Base-by-base conservation (phyloP, 2,113 vertebrate genomes). In the Datnioides undecimradiatus region DNA sequence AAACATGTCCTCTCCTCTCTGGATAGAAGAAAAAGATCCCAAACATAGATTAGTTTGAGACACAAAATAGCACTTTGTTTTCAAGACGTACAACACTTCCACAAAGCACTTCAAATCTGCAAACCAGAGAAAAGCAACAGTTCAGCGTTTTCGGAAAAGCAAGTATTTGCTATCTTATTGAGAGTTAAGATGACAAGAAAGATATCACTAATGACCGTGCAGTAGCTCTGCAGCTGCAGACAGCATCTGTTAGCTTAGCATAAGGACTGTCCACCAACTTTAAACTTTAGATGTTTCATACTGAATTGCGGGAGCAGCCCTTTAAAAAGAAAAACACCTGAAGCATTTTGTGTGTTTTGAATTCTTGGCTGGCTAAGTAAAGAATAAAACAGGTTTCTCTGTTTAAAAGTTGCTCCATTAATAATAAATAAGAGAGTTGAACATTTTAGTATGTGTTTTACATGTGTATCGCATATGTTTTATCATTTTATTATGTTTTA, bases 1-100 rank as follows among this genome's bases (percentile, higher is more conserved):
- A 70, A 65, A 70, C 62, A 73, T 16, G 14, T 43, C 14, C 13
- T 34, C 43, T 45, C 31, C 11, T 3, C 40, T 36, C 12, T 25
- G 27, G 27, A 43, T 27, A 60, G 63, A 34, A 65, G 77, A 55
- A 55, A 7, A n/a, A 55, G 45, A 75, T 66, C 29, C 21, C 36
- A 6, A 23, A 46, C 46, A 23, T 51, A 60, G 31, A 21, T 45
- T 54, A 25, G 23, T 33, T 17, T 48, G 12, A 64, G 14, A 48
- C 8, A 45, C n/a, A 0, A 8, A 12, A 38, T 2, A 31, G 33
- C 8, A 59, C 17, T 63, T 12, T 1, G 31, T 41, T 25, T 48
- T 46, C 17, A 16, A 36, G 8, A 27, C 14, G 14, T 9, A 27
- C 46, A 54, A 54, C n/a, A 64, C 25, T 17, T 21, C 31, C 29